These are phyloP conservation scores for Neotragus pygmaeus DNA, from an alignment of 2,113 vertebrate species.

Conservation along the genomic window DNA sequence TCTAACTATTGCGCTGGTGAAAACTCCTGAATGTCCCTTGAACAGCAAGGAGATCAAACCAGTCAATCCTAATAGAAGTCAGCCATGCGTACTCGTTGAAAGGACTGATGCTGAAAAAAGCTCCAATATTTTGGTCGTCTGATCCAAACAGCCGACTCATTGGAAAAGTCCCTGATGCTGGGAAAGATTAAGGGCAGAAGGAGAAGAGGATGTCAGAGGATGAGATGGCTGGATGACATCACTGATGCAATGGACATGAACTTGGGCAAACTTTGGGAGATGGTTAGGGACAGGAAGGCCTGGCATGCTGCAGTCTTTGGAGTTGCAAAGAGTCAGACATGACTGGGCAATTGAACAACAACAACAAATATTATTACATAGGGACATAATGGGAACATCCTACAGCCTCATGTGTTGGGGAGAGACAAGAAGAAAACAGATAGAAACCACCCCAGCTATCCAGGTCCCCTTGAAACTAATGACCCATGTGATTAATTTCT, in stretches of 20 bases:
- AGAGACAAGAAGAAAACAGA: background rate
- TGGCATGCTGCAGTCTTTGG: background rate
- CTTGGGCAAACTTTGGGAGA: background rate
- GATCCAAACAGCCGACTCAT: background rate
- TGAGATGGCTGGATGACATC: background rate
- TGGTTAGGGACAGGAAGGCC: background rate
- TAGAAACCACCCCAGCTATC: background rate
- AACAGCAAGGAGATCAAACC: background rate
- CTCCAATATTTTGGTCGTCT: background rate
- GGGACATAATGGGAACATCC: background rate
- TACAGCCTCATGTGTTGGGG: background rate
- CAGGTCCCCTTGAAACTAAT: background rate
- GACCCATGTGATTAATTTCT: background rate
- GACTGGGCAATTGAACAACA: background rate
- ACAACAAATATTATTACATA: background rate
- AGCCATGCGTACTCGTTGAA: background rate
- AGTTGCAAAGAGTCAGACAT: background rate
- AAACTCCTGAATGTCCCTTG: background rate
- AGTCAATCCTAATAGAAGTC: background rate
- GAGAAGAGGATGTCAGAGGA: background rate
- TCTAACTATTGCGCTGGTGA: background rate
- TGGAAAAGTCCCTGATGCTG: background rate
- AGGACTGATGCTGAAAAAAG: background rate
- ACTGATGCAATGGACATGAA: background rate
- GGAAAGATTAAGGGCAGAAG: background rate